These are phyloP conservation scores for Vulpes lagopus DNA, from an alignment of 2,113 vertebrate species.

Conservation along the genomic window DNA sequence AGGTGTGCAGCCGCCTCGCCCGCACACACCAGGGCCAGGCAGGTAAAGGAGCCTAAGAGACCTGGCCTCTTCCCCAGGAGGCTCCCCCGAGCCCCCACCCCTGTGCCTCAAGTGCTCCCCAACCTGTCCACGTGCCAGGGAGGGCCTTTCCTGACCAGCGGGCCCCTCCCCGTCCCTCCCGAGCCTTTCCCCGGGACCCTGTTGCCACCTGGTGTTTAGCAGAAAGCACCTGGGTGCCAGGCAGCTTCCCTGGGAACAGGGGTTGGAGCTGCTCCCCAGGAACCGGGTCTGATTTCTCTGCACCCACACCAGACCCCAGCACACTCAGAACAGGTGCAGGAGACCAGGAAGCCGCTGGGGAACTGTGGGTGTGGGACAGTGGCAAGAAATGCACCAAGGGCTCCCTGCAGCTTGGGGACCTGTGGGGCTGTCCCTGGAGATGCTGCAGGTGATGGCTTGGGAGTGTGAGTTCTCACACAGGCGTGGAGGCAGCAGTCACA, in stretches of 20 bases:
- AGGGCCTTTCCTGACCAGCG: neutral
- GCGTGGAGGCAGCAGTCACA: neutral
- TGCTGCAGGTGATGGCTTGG: neutral
- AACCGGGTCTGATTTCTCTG: neutral
- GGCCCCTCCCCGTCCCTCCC: fast-evolving
- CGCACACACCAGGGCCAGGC: fast-evolving
- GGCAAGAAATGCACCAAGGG: fast-evolving
- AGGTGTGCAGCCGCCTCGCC: too few species aligned
- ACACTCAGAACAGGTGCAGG: neutral
- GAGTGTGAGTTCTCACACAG: neutral
- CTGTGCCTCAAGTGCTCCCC: neutral
- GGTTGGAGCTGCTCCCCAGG: neutral
- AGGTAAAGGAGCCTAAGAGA: neutral
- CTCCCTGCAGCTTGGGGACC: neutral
- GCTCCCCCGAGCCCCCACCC: neutral
- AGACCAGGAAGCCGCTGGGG: neutral
- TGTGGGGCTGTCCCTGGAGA: neutral
- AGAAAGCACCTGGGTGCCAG: neutral
- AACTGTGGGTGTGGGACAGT: fast-evolving
- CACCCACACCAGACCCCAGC: neutral
- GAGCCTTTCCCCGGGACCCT: too few species aligned
- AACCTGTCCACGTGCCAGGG: fast-evolving
- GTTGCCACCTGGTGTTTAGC: neutral
- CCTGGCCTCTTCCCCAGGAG: neutral
- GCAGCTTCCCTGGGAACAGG: neutral